Base-by-base conservation (phyloP, 92 coral and sea anemone species). In the Parazoanthus atlanticus region DNA sequence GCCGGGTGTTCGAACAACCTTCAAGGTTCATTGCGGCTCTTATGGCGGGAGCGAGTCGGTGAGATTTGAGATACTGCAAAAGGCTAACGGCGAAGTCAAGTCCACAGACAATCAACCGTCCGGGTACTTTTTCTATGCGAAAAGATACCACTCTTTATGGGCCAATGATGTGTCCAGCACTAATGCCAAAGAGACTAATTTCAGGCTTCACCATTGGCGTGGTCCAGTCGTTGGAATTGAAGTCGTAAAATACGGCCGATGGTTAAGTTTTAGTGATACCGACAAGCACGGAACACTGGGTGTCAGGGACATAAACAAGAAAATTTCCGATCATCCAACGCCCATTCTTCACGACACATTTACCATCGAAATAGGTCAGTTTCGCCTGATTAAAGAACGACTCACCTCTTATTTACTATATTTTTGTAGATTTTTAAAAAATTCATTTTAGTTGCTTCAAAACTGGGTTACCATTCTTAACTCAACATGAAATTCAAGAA, bases 201-300 rank as follows among this genome's bases (percentile, higher is more conserved):
- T 92, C 65, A 49, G 87, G 56, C 70, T 92, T 58, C 56, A 86
- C 29, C 90, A 90, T 7, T 89, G 92, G 94, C 84, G 88, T 4
- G 92, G 94, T 1, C 85, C 90, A 15, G 92, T 89, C 76, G 75
- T 82, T 30, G 94, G 65, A 3, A 89, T 89, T 70, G 88, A 81
- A 71, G 80, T 12, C 32, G 82, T 69, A 76, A 73, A 65, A 79
- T 82, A 49, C 52, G 74, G 72, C 54, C 81, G 79, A 52, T 92
- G 94, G 94, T 61, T 87, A 70, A 64, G 84, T 9, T 89, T 92
- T 69, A 40, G 41, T 58, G 94, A 92, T 11, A 76, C 30, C 2
- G 64, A 82, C 47, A 66, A 13, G 86, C 64, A 89, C 52, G 94
- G 92, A n/a, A 28, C 13, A n/a, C 86, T 91, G 10, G 6, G 34